phyloP scores from a whole-genome alignment of 1,140 invertebrate genomes.

The Scaptomyza graminum region DNA sequence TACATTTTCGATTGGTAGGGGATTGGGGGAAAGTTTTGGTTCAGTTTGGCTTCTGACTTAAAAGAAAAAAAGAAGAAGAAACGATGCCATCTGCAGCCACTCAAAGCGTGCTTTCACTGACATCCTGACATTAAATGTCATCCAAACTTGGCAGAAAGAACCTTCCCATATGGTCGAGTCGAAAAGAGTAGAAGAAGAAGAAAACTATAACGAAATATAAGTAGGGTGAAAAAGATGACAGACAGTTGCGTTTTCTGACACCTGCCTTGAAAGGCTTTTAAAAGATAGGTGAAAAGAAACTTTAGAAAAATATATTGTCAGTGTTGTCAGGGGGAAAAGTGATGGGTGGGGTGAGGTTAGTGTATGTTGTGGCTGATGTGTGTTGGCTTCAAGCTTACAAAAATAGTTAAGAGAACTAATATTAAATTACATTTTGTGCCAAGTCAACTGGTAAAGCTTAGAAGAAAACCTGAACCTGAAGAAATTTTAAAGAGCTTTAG shows the following conservation, averaged over 20 bases:
- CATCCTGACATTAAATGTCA: slow-evolving; percentile 33
- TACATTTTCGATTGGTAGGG: not conserved
- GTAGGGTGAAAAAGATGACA: slow-evolving; percentile 15
- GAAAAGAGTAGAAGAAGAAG: not conserved
- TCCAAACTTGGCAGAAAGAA: slow-evolving; percentile 9
- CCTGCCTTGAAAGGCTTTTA: slow-evolving; percentile 39
- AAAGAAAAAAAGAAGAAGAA: slow-evolving; percentile 15
- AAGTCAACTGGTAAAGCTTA: not conserved
- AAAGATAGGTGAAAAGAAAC: slow-evolving; percentile 22
- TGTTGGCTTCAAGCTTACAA: not conserved
- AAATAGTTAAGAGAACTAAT: not conserved
- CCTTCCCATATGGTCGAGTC: not conserved
- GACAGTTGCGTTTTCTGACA: slow-evolving; percentile 26
- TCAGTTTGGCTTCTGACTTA: slow-evolving; percentile 41
- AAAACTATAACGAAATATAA: not conserved
- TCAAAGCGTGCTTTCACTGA: slow-evolving; percentile 19
- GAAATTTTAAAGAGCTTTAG: too few species aligned
- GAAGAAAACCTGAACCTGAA: too few species aligned
- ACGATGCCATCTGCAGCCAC: slow-evolving; percentile 25
- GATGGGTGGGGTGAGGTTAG: not conserved
- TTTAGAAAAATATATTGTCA: not conserved
- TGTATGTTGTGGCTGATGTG: slow-evolving; percentile 3
- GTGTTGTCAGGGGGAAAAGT: too few species aligned
- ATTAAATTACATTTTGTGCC: not conserved
- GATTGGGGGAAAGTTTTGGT: not conserved